Base-by-base conservation (phyloP, 1,140 invertebrate genomes). In the Lepidurus packardi region DNA sequence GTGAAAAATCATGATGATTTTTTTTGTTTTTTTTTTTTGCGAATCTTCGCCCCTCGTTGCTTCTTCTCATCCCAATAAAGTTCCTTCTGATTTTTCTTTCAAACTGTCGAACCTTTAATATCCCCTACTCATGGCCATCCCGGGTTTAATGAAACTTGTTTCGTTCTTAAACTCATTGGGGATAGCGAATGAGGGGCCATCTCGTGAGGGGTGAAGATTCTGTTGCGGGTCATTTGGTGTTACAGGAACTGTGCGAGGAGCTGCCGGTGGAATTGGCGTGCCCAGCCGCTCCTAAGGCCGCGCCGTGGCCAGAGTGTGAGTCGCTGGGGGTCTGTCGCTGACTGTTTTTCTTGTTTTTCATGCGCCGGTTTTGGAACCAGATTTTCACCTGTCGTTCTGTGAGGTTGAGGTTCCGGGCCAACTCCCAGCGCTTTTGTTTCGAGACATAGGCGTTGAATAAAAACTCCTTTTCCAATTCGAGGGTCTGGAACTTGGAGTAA, bases 311-410 rank as follows among this genome's bases (percentile, higher is more conserved):
- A 11, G 80, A 44, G 75, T 76, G 45, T 74, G 80, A 77, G 78
- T 81, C 81, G 77, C 81, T 82, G 74, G 80, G 80, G 45, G 80
- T 87, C 84, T 96, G 94, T 81, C 95, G 88, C 86, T 97, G 94
- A 74, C 90, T 94, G 85, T 96, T 96, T 87, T 98, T 98, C 87
- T 99, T 99, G 87, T 97, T 98, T 87, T 99, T 99, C 98, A 99
- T 99, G 79, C 97, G 90, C 83, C 98, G 89, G 85, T 99, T 99
- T 88, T 99, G 97, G 86, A 98, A 98, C 92, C 92, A 93, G 80
- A 92, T 92, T 89, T 88, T 94, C 82, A 98, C 96, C 87, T 98
- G 96, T 77, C 96, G 88, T 87, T 98, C 96, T 47, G 95, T 95
- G 77, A 98, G 88, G 85, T 95, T 95, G 74, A 98, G 86, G 85